Evolutionary conservation across 2,888 invertebrate genomes (phyloP), one percentile per base, ranked within the genome.

Genomic region (Drosophila neutralis): DNA sequence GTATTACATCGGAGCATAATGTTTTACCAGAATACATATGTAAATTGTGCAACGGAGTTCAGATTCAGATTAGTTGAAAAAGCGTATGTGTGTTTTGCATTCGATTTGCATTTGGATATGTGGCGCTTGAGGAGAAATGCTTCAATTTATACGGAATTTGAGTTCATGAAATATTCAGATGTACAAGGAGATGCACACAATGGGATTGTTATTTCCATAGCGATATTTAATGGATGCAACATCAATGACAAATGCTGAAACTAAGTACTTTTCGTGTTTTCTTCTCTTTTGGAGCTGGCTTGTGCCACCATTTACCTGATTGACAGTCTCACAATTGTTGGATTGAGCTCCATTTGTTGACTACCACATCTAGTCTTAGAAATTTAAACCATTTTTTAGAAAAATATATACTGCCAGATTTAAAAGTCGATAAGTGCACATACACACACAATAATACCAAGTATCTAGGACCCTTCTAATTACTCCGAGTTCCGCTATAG

Each of bases 391-490:
- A 51, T 54, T 33, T 24, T 42, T 40, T 33, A 49, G 27, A 27
- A 56, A 52, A 54, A 69, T 49, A 59, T 56, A 59, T 67, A 77
- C 77, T 77, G 77, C 77, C 77, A 77, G 53, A 51, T 52, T 52
- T 63, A 11, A 60, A 65, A 36, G 51, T 35, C 49, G 35, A 70
- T 61, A 33, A 35, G 29, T 51, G 42, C 79, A 65, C 71, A 75
- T 18, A 42, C 35, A 73, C 8, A 38, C 33, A 51, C 31, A 51
- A 59, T 40, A 29, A 42, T 60, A 29, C 24, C 21, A 53, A 48
- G 59, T 24, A 57, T 35, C 42, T 64, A 68, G 27, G n/a, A 48
- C 66, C 63, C 70, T 54, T 52, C 45, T 29, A 48, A 48, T 52
- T 54, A 69, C 62, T 74, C 40, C 49, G 42, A 58, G 21, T 40